Base-by-base conservation (phyloP, 1,140 invertebrate genomes). In the Cepaea nemoralis region DNA sequence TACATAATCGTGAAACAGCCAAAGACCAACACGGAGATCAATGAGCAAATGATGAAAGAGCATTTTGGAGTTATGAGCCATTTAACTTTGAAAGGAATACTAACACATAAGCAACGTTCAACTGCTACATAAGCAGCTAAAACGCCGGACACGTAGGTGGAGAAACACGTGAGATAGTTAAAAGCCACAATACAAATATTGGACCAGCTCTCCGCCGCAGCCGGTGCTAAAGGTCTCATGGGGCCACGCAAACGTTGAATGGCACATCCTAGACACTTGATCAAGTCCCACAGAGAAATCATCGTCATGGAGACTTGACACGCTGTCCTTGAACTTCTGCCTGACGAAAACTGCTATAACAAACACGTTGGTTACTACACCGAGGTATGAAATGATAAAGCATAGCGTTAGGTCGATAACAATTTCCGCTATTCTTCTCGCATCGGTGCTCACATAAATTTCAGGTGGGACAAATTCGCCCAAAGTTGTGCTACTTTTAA, bases 71-170 rank as follows among this genome's bases (percentile, higher is more conserved):
- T 73, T 12, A 73, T 24, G 35, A 73, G 14, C 14, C 14, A 6
- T 31, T 73, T 73, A 39, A 73, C 70, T 19, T 16, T 73, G 31
- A 73, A 73, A 73, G 70, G 39, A 31, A n/a, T n/a, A n/a, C n/a
- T n/a, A n/a, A n/a, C n/a, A n/a, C n/a, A n/a, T n/a, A n/a, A n/a
- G n/a, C n/a, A 73, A 6, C 70, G 31, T 39, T 73, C 70, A 39
- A 73, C 14, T 31, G 70, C 70, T 12, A 73, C 70, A 39, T 73
- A 73, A 31, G 70, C 31, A 31, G 70, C 70, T 22, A 73, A 16
- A 39, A 73, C 70, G 70, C 31, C 14, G 70, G 70, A 22, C 12
- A 73, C 70, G 39, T 73, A 73, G 70, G 14, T 73, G 39, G 70
- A 16, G 39, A 73, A 6, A n/a, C n/a, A n/a, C n/a, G n/a, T n/a